A percentile compares a stretch with the other conserved stretches of the same genome.
phyloP scores from a whole-genome alignment of 1,140 invertebrate species.

The Camponotus pennsylvanicus region DNA sequence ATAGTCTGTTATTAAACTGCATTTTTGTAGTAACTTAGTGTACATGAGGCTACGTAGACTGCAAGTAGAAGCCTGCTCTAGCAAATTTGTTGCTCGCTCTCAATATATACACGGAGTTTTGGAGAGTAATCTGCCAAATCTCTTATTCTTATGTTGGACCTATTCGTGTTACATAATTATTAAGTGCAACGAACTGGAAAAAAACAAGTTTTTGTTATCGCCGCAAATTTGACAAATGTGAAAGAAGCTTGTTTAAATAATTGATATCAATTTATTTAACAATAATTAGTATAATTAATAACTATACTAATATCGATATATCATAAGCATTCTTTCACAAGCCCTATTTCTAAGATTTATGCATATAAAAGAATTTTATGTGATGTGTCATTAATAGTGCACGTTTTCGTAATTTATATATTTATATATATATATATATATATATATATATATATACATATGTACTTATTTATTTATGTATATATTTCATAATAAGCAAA shows the following conservation, averaged over 20 bases:
- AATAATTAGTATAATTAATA: not conserved
- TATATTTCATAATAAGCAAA: no score
- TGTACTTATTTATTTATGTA: no score
- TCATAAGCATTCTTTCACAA: not conserved
- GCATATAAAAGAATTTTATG: not conserved
- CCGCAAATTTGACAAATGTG: not conserved
- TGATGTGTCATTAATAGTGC: not conserved
- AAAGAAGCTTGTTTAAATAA: not conserved
- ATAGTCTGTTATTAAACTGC: constrained; percentile 53
- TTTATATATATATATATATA: no score
- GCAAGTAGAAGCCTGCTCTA: not conserved
- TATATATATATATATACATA: no score
- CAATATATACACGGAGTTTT: not conserved
- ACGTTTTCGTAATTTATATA: no score
- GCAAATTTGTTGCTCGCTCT: not conserved
- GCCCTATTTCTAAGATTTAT: not conserved
- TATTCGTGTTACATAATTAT: not conserved
- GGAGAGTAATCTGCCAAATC: not conserved
- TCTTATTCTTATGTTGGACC: not conserved
- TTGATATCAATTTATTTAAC: constrained; percentile 4
- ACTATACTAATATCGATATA: not conserved
- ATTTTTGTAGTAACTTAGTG: constrained; percentile 22
- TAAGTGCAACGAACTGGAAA: not conserved
- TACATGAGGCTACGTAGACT: not conserved
- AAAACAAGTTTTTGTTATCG: not conserved